These are phyloP conservation scores for Shargacucullia verbasci DNA, from an alignment of 2,888 invertebrate genomes.

Conservation along the genomic window DNA sequence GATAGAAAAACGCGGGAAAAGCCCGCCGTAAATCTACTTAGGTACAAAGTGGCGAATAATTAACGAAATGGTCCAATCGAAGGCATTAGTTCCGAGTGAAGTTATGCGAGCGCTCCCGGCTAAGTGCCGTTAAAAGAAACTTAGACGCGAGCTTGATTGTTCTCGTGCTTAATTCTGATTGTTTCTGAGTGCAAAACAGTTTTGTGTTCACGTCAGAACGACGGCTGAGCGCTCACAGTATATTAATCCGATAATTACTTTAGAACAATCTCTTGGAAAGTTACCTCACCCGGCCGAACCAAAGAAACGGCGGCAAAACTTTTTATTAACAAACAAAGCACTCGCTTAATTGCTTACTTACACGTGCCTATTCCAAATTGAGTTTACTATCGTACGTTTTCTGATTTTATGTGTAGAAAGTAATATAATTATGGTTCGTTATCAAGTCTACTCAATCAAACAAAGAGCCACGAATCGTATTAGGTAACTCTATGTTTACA, in stretches of 20 bases:
- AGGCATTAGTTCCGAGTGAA: conserved; percentile 85
- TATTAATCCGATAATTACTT: conserved; percentile 88
- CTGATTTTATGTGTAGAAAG: conserved; percentile 51
- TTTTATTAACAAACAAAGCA: conserved; percentile 81
- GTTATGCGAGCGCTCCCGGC: conserved; percentile 81
- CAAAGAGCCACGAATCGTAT: conserved; percentile 25
- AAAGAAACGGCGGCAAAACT: conserved; percentile 74
- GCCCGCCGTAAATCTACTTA: conserved; percentile 87
- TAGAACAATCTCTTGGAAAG: conserved; percentile 84
- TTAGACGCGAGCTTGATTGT: conserved; percentile 86
- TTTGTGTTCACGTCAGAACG: conserved; percentile 79
- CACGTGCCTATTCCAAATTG: conserved; percentile 62
- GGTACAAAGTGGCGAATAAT: conserved; percentile 89
- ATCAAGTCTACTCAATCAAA: conserved; percentile 42
- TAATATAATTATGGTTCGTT: conserved; percentile 53
- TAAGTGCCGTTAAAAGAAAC: conserved; percentile 89
- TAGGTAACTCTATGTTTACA: conserved; percentile 11
- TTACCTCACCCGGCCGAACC: conserved; percentile 71
- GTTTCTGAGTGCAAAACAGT: conserved; percentile 84
- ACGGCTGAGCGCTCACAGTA: conserved; percentile 77
- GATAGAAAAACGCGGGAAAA: conserved; percentile 76
- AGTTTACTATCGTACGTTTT: conserved; percentile 41
- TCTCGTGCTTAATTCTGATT: conserved; percentile 86
- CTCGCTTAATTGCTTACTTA: conserved; percentile 76
- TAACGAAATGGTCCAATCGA: conserved; percentile 88